Conservation (phyloP, 2,113 vertebrate species). For the Peromyscus californicus region DNA sequence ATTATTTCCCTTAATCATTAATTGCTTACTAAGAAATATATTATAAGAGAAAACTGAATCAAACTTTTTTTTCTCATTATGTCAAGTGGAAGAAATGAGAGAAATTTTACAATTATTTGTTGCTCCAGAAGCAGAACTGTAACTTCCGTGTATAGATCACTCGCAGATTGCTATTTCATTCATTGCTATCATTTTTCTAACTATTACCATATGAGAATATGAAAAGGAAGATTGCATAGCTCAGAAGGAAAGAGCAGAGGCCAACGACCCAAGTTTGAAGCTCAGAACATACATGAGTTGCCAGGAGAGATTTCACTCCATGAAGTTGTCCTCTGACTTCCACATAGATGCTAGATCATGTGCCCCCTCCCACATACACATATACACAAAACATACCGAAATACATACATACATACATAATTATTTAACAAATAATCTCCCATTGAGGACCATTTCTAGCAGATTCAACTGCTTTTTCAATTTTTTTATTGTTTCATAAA, state of each 20-base stretch:
- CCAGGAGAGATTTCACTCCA: background rate
- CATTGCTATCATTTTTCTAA: constrained; percentile 19
- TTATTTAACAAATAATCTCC: constrained; percentile 22
- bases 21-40: constrained; percentile 19
- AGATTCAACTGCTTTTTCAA: background rate
- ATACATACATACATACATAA: background rate
- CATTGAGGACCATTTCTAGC: constrained; percentile 43
- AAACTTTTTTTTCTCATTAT: constrained; percentile 24
- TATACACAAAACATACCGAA: background rate
- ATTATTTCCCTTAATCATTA: background rate
- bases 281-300: background rate
- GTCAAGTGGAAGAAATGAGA: background rate
- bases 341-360: background rate
- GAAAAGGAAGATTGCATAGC: background rate
- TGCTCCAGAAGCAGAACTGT: background rate
- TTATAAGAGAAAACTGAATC: background rate
- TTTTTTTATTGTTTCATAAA: constrained; percentile 63
- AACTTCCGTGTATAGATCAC: background rate
- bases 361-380: background rate
- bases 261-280: background rate
- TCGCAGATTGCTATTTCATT: constrained; percentile 5
- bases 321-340: background rate
- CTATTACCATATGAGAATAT: background rate
- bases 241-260: background rate
- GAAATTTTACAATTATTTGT: constrained; percentile 9